Conservation (phyloP, 2,888 invertebrate species). For the Azorinus chamasolen region DNA sequence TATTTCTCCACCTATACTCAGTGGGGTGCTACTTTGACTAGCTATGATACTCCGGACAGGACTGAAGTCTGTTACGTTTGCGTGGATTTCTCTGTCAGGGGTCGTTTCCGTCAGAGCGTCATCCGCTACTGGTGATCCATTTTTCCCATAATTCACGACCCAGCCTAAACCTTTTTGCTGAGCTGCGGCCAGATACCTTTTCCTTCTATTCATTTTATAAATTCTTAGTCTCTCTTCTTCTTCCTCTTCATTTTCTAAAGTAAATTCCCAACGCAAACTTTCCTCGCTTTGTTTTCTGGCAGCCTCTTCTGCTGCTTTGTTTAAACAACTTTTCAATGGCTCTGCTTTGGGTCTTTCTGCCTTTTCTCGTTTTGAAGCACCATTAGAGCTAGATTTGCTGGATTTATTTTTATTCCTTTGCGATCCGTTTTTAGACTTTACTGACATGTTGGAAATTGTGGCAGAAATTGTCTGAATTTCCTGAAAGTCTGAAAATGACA, state of each 20-base stretch:
- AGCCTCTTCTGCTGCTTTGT: conserved; percentile 45
- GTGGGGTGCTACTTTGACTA: conserved; percentile 61
- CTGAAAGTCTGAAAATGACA: conserved; percentile 58
- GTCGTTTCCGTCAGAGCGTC: conserved; percentile 51
- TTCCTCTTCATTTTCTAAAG: conserved; percentile 73
- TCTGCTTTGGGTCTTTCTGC: conserved; percentile 51
- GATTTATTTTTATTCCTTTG: conserved; percentile 45
- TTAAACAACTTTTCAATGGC: conserved; percentile 44
- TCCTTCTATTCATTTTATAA: conserved; percentile 83
- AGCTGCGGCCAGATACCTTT: conserved; percentile 83
- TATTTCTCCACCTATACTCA: conserved; percentile 21
- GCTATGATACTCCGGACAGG: conserved; percentile 56
- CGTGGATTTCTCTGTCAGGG: conserved; percentile 9
- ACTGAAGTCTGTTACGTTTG: conserved; percentile 58
- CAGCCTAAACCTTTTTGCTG: conserved; percentile 79
- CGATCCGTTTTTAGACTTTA: conserved; percentile 55
- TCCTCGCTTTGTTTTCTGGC: conserved; percentile 64
- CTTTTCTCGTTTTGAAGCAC: conserved; percentile 49
- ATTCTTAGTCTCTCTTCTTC: conserved; percentile 79
- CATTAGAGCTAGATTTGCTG: conserved; percentile 61
- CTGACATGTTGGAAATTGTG: conserved; percentile 53
- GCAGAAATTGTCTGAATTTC: conserved; percentile 37
- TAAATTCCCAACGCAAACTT: conserved; percentile 82
- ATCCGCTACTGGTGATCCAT: conserved; percentile 73
- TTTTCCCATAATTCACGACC: conserved; percentile 74